phyloP scores from a whole-genome alignment of 2,888 invertebrate genomes.

The Shargacucullia verbasci region DNA sequence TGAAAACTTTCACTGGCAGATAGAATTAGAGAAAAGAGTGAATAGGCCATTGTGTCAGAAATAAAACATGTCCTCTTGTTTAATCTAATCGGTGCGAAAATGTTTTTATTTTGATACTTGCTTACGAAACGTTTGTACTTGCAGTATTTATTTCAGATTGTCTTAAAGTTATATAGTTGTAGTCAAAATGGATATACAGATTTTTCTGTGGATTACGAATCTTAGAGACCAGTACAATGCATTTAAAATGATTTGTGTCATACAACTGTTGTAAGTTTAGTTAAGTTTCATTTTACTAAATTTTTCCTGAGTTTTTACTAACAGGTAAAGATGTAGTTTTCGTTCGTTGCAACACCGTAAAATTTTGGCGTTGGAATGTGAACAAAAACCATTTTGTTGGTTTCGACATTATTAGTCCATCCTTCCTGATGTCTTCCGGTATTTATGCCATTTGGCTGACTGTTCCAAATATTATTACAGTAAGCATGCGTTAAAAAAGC shows the following conservation, averaged over 20 bases:
- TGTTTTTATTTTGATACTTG: background rate
- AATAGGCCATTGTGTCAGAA: conserved; percentile 3
- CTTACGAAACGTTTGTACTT: background rate
- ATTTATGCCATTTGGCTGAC: conserved; percentile 50
- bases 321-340: conserved; percentile 21
- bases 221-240: no score
- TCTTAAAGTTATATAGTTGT: no score
- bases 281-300: background rate
- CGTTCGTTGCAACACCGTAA: conserved; percentile 44
- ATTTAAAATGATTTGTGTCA: no score
- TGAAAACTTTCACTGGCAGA: conserved; percentile 33
- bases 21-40: conserved; percentile 9
- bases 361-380: conserved; percentile 51
- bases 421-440: conserved; percentile 58
- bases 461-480: no score
- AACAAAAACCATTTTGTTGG: conserved; percentile 53
- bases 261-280: no score
- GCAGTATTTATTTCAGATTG: no score
- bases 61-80: conserved; percentile 10
- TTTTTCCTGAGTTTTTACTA: conserved; percentile 10
- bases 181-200: no score
- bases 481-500: no score
- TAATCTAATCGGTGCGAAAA: conserved; percentile 10
- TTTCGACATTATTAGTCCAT: conserved; percentile 53
- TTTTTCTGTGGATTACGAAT: no score